Conservation (phyloP, 2,113 vertebrate genomes). For the Stercorarius parasiticus region DNA sequence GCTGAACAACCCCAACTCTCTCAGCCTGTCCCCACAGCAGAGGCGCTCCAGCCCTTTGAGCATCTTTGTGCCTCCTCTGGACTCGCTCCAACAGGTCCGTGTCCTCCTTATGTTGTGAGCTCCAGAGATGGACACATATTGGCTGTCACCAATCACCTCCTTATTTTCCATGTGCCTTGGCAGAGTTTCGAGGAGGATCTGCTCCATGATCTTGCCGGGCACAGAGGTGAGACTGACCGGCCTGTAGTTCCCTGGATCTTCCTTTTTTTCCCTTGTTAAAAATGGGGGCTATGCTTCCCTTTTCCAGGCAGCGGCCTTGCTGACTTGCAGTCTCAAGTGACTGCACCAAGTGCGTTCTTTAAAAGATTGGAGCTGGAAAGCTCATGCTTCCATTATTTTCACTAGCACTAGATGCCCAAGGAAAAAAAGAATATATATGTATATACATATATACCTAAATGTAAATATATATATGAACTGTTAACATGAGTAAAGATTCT, state of each 20-base stretch:
- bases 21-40: background rate
- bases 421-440: background rate
- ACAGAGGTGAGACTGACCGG: no score
- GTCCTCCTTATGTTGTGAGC: background rate
- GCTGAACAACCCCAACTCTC: background rate
- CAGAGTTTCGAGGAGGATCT: no score
- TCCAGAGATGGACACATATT: background rate
- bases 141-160: no score
- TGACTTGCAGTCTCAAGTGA: background rate
- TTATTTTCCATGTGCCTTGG: no score
- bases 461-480: background rate
- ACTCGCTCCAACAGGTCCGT: background rate
- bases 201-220: no score
- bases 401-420: background rate
- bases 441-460: background rate
- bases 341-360: background rate
- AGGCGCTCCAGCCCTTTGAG: background rate
- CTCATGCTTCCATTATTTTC: background rate
- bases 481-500: background rate
- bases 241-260: background rate
- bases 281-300: background rate
- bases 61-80: background rate
- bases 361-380: background rate
- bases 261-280: background rate
- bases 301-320: background rate